Evolutionary conservation across 2,797 vertebrate genomes (phyloP).

Genomic region (Centroberyx gerrardi): DNA sequence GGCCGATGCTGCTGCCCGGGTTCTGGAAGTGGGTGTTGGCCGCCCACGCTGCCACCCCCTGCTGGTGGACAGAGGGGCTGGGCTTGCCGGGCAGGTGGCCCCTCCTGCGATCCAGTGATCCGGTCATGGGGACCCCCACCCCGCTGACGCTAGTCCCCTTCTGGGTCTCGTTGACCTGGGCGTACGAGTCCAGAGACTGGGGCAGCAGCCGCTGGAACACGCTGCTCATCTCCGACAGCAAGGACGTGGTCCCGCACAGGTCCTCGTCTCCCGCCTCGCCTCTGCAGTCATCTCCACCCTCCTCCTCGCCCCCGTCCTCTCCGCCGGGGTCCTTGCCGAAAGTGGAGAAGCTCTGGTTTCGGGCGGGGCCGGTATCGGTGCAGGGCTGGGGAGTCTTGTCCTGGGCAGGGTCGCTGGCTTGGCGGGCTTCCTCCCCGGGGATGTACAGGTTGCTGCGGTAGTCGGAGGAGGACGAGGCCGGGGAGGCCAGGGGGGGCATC

Average conservation of each 20-base stretch:
- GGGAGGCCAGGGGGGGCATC: constrained; percentile 95
- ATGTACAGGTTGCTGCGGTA: constrained; percentile 98
- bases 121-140: constrained; percentile 75
- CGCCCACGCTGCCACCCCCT: constrained; percentile 96
- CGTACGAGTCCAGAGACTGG: constrained; percentile 89
- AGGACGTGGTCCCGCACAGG: constrained; percentile 88
- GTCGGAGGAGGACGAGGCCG: constrained; percentile 89
- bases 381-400: constrained; percentile 88
- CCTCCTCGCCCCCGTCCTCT: constrained; percentile 80
- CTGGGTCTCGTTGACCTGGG: constrained; percentile 88
- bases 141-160: constrained; percentile 75
- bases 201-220: constrained; percentile 96
- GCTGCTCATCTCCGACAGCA: constrained; percentile 97
- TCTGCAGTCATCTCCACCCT: constrained; percentile 64
- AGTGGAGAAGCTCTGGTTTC: constrained; percentile 96
- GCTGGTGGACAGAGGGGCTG: constrained; percentile 88
- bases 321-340: constrained; percentile 92
- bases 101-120: constrained; percentile 93
- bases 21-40: constrained; percentile 98
- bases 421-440: constrained; percentile 91
- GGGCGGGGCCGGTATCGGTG: constrained; percentile 77
- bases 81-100: constrained; percentile 90
- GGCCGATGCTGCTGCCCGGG: constrained; percentile 87
- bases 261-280: constrained; percentile 84
- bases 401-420: constrained; percentile 67